phyloP scores from a whole-genome alignment of 1,140 invertebrate species.

The Coenobita brevimanus region DNA sequence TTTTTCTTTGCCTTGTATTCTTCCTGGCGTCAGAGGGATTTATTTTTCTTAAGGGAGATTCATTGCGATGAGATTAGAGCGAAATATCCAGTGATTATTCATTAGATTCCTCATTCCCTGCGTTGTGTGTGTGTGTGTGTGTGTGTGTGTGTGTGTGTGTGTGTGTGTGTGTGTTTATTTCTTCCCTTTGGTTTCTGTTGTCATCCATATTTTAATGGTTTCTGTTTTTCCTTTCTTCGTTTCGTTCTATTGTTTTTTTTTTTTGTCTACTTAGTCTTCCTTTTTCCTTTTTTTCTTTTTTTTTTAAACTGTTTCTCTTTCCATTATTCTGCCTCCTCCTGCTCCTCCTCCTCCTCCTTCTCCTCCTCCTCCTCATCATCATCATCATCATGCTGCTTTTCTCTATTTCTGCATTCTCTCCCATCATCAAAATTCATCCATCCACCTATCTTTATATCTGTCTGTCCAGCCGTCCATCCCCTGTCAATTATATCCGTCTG shows the following conservation, averaged over 20 bases:
- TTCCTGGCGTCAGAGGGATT: background rate
- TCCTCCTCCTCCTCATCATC: conserved; percentile 1
- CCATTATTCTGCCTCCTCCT: background rate
- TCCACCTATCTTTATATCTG: background rate
- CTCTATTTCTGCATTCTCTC: background rate
- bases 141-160: conserved; percentile 35
- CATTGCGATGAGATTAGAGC: too few relatives aligned
- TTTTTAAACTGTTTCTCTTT: background rate
- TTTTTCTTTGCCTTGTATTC: background rate
- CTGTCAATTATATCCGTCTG: background rate
- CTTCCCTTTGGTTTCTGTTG: background rate
- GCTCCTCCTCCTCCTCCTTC: background rate
- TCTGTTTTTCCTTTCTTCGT: background rate
- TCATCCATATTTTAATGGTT: background rate
- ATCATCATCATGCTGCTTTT: background rate
- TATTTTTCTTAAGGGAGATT: too few relatives aligned
- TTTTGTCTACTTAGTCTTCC: background rate
- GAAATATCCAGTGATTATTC: too few relatives aligned
- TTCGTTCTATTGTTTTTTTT: background rate
- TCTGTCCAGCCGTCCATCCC: background rate
- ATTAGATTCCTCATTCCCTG: too few relatives aligned
- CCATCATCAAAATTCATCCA: background rate
- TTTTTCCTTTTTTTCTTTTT: background rate
- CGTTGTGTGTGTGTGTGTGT: conserved; percentile 26
- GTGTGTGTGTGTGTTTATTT: conserved; percentile 31